Base-by-base conservation (phyloP, 2,888 invertebrate genomes). In the Nematopogon swammerdamellus region DNA sequence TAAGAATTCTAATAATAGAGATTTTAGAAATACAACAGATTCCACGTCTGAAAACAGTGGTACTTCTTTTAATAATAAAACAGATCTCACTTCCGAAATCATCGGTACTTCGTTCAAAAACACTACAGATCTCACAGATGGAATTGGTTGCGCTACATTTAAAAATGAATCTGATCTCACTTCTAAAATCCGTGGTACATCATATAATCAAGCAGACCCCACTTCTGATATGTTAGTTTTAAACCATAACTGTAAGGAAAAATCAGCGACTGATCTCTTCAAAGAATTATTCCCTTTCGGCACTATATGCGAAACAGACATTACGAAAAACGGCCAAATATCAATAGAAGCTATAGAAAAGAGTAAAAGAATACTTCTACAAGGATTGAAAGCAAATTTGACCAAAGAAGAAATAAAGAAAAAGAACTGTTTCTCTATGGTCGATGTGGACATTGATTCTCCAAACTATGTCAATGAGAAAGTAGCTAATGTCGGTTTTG, bases 401-500 rank as follows among this genome's bases (percentile, higher is more conserved):
- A 42, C 61, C 0, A 50, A 52, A 2, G 68, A 67, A 0, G 67
- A 72, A 44, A 56, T 71, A 18, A 64, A 64, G 50, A 68, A 68
- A 14, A 49, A 74, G 20, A 68, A 69, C 18, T 79, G 79, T 51
- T 80, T 79, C 56, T 73, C 76, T n/a, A 79, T 80, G 80, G 63
- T 63, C 18, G 80, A 80, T 50, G 64, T 79, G 0, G 63, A 79
- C 50, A 72, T 77, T 11, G 77, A 76, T 49, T 60, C 68, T 0
- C 59, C 68, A 0, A 56, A 54, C 44, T 72, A 70, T 42, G 65
- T 72, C 0, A 72, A 75, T 47, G 74, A 74, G 29, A 72, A 70
- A 36, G 44, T 73, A 0, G 61, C 57, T 0, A 75, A 77, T 49
- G 65, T 77, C 0, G 76, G 76, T 0, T 79, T 77, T 44, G 75